A percentile compares a stretch with the other conserved stretches of the same genome.
Conservation (phyloP, 1,140 invertebrate genomes). For the Ips nitidus region DNA sequence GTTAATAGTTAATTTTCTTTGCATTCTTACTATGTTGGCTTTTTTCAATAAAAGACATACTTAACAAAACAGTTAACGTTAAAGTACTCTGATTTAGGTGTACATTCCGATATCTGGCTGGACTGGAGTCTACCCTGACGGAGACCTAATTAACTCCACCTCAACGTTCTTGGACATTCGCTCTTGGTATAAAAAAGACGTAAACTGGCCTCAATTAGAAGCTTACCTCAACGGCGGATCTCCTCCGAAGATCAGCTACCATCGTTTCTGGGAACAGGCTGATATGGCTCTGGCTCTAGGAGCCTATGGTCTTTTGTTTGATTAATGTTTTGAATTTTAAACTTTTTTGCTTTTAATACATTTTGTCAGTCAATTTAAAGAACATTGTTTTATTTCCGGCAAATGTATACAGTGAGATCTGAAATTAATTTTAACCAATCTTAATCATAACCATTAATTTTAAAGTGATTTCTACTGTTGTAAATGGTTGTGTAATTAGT, state of each 20-base stretch:
- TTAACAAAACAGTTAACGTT: slow-evolving; percentile 28
- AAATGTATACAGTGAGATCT: no score
- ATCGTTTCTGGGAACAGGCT: slow-evolving; percentile 36
- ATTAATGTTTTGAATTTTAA: slow-evolving; percentile 13
- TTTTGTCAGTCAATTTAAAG: no score
- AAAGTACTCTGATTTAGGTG: slow-evolving; percentile 12
- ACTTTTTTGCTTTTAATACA: no score
- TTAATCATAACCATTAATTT: no score
- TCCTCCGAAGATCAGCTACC: slow-evolving; percentile 30
- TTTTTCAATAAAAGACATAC: no score
- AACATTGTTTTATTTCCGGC: no score
- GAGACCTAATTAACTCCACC: slow-evolving; percentile 33
- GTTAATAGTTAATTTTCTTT: no score
- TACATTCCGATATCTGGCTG: slow-evolving; percentile 34
- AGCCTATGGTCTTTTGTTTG: slow-evolving; percentile 33
- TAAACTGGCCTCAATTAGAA: slow-evolving; percentile 34
- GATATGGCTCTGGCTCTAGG: slow-evolving; percentile 34
- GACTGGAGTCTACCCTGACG: slow-evolving; percentile 37
- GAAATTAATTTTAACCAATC: no score
- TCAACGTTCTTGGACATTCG: slow-evolving; percentile 34
- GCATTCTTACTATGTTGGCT: no score
- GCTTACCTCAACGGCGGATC: slow-evolving; percentile 30
- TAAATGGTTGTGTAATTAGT: no score
- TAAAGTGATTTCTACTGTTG: no score
- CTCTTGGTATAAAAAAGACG: slow-evolving; percentile 38